Conservation (phyloP, 1,140 invertebrate species). For the Zaprionus camerounensis region DNA sequence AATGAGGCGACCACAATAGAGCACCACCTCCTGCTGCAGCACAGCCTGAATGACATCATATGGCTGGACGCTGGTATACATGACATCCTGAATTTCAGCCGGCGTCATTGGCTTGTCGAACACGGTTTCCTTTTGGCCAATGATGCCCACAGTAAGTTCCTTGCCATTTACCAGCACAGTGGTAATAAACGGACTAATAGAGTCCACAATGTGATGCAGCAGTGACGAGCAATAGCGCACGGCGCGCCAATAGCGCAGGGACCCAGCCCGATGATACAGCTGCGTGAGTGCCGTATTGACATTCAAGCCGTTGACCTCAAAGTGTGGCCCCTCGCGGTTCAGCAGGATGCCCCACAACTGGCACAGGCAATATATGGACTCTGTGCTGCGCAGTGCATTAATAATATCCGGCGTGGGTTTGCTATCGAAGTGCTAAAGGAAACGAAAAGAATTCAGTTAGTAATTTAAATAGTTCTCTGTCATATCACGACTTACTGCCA, state of each 20-base stretch:
- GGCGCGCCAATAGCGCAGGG: constrained; percentile 95
- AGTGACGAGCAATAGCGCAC: constrained; percentile 97
- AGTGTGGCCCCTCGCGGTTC: constrained; percentile 92
- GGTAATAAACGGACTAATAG: constrained; percentile 98
- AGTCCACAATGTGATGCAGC: constrained; percentile 97
- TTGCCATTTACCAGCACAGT: constrained; percentile 98
- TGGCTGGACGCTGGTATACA: constrained; percentile 93
- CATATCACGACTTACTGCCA: constrained; percentile 85
- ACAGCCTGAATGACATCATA: constrained; percentile 97
- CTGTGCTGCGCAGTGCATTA: constrained; percentile 88
- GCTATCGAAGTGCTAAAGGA: constrained; percentile 72
- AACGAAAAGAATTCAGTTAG: background rate
- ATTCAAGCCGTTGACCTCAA: constrained; percentile 87
- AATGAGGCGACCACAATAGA: constrained; percentile 97
- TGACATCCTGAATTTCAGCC: constrained; percentile 93
- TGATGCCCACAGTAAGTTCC: constrained; percentile 97
- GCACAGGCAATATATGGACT: constrained; percentile 91
- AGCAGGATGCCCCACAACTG: constrained; percentile 94
- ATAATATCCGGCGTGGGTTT: constrained; percentile 91
- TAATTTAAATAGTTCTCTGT: background rate
- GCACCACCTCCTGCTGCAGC: constrained; percentile 97
- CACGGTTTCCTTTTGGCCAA: constrained; percentile 96
- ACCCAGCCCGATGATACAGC: constrained; percentile 94
- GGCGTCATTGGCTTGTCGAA: constrained; percentile 99
- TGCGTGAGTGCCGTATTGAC: constrained; percentile 90